phyloP scores from a whole-genome alignment of 2,797 vertebrate genomes.

The Manis pentadactyla region DNA sequence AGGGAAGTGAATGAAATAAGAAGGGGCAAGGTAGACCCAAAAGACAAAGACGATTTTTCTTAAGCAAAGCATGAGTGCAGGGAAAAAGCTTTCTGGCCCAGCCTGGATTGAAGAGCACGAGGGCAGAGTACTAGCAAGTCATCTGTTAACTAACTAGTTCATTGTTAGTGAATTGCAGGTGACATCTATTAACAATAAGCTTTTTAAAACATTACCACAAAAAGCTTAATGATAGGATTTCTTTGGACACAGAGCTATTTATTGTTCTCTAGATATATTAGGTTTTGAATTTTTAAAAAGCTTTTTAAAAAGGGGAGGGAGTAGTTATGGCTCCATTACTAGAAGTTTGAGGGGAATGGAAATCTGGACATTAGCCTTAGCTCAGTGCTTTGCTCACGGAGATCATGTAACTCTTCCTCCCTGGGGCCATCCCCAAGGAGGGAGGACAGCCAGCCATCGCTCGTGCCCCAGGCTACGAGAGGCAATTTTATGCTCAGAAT shows the following conservation, averaged over 20 bases:
- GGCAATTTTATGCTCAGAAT: background rate
- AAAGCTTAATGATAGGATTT: background rate
- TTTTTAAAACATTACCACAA: background rate
- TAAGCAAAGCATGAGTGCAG: background rate
- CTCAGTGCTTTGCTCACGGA: background rate
- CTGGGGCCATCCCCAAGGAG: background rate
- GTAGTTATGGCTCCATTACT: background rate
- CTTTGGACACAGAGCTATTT: background rate
- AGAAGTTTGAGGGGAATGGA: background rate
- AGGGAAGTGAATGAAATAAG: background rate
- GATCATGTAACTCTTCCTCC: background rate
- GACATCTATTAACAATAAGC: background rate
- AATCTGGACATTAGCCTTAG: background rate
- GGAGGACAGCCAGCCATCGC: background rate
- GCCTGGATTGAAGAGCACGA: background rate
- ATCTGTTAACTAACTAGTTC: background rate
- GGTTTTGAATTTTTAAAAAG: background rate
- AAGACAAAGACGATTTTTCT: background rate
- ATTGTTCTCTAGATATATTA: background rate
- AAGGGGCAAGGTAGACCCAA: background rate
- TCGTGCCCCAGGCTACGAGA: background rate
- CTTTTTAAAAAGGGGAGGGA: background rate
- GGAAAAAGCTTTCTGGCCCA: background rate
- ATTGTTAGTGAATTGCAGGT: background rate
- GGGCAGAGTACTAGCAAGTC: background rate